Base-by-base conservation (phyloP, 2,888 invertebrate genomes). In the Bombylius discolor region DNA sequence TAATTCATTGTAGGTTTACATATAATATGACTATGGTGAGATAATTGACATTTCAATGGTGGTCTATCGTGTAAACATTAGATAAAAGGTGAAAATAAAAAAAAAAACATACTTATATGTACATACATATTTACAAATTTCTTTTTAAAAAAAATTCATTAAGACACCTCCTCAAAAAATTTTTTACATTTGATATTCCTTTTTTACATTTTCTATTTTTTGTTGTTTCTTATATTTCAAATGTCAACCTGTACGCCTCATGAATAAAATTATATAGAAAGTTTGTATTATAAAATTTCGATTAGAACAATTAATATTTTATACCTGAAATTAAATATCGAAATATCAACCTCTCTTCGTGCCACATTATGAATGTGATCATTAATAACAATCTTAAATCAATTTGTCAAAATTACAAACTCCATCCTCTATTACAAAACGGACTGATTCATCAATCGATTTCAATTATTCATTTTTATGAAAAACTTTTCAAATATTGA, bases 361-460 rank as follows among this genome's bases (percentile, higher is more conserved):
- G 36, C 9, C 23, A 23, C 23, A 23, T 6, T 36, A 4, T 36
- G 4, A 8, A 36, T 36, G 36, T 36, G 48, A 50, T 59, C 59
- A 59, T 59, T 55, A 59, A 59, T 59, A 59, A 59, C 52, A 59
- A 59, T 57, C 51, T 53, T 36, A 34, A 53, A 36, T 51, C 59
- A 59, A 59, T 59, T 59, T 59, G 59, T 59, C 59, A 59, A 59
- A 59, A 59, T 59, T 59, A 59, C 53, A 52, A 59, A 59, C 57
- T 53, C 49, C 54, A 59, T 55, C 55, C 52, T 55, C 32, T 33
- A 49, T 31, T 45, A 23, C 42, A 49, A 51, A 55, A 52, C 53
- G 44, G 52, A 52, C 52, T 34, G 33, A 53, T 47, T 49, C 31
- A 33, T n/a, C 47, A 39, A 13, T 45, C 51, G 23, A 36, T 23